These are phyloP conservation scores for Ispidina lecontei DNA, from an alignment of 2,797 vertebrate species.

Conservation along the genomic window DNA sequence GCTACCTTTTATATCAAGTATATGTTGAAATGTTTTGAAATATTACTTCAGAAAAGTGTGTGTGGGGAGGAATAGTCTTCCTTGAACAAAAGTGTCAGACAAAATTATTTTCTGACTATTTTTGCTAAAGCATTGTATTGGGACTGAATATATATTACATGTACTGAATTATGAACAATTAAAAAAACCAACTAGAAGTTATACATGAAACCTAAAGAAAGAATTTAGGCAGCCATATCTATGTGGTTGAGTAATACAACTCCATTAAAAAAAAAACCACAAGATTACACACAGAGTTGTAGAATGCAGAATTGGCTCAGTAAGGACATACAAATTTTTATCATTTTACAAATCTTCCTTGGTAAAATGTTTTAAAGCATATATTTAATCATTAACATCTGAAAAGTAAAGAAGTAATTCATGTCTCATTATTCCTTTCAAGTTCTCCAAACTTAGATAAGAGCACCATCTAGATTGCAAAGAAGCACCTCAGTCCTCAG, in stretches of 20 bases:
- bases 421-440: neutral
- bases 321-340: neutral
- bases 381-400: neutral
- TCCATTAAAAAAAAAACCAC: neutral
- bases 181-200: neutral
- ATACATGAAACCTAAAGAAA: neutral
- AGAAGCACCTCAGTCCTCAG: neutral
- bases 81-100: neutral
- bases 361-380: neutral
- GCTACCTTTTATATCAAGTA: neutral
- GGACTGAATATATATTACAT: neutral
- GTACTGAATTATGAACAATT: neutral
- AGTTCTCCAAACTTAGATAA: neutral
- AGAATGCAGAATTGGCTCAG: neutral
- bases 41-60: neutral
- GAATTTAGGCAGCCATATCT: neutral
- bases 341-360: neutral
- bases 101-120: neutral
- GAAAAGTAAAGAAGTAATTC: neutral
- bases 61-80: neutral
- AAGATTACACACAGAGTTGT: neutral
- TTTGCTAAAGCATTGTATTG: neutral
- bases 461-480: neutral
- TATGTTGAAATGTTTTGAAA: neutral
- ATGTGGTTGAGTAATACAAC: neutral